Evolutionary conservation across 2,797 vertebrate genomes (phyloP).

Genomic region (Hippocampus kuda): DNA sequence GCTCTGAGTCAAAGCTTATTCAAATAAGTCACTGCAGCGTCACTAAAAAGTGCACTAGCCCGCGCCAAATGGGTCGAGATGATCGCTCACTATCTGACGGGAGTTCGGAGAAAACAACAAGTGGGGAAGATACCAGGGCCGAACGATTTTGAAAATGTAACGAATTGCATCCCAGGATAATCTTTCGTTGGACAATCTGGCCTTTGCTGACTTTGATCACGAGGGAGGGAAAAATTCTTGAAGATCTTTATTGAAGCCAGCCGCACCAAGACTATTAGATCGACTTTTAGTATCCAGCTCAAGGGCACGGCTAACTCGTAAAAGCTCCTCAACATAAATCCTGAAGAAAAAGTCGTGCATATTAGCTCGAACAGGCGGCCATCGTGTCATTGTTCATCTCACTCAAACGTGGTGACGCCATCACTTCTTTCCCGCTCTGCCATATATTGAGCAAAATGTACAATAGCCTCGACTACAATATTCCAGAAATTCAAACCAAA

Average conservation of each 20-base stretch:
- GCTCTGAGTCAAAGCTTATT: constrained; percentile 57
- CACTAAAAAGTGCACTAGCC: constrained; percentile 43
- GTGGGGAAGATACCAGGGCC: neutral
- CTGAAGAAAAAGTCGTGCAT: neutral
- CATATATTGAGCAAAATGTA: neutral
- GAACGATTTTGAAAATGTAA: too few relatives aligned
- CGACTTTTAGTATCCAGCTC: neutral
- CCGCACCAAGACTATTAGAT: neutral
- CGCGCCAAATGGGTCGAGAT: constrained; percentile 53
- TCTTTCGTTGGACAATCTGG: neutral
- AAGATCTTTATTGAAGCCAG: neutral
- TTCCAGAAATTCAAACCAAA: neutral
- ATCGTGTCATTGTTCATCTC: neutral
- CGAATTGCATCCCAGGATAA: neutral
- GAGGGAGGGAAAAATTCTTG: neutral
- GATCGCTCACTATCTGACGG: constrained; percentile 31
- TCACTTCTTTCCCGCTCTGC: neutral
- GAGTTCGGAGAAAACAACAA: constrained; percentile 14
- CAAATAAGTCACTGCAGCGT: constrained; percentile 61
- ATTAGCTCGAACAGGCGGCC: neutral
- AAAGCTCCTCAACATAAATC: neutral
- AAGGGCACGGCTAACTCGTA: neutral
- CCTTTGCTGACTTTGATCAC: neutral
- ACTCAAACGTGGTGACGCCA: neutral
- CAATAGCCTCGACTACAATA: neutral